These are phyloP conservation scores for Drosophila burlai DNA, from an alignment of 1,140 invertebrate genomes.

Conservation along the genomic window DNA sequence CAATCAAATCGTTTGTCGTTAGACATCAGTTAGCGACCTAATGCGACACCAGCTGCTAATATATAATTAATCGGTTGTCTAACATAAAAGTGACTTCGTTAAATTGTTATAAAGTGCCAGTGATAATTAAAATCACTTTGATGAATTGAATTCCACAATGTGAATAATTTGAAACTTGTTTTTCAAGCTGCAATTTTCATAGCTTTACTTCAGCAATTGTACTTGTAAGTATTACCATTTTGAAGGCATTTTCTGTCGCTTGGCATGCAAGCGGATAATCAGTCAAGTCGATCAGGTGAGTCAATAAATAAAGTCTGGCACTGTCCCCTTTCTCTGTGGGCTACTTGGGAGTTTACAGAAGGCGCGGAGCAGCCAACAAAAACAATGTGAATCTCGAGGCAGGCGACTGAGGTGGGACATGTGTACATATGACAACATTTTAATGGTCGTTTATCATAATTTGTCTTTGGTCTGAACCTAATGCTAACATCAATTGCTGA, in stretches of 20 bases:
- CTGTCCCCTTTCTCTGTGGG: not conserved
- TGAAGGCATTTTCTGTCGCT: constrained; percentile 31
- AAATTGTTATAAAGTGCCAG: not conserved
- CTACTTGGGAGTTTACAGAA: constrained; percentile 12
- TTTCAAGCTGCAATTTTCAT: constrained; percentile 7
- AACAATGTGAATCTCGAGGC: constrained; percentile 24
- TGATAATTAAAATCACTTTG: constrained; percentile 8
- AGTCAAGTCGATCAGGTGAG: constrained; percentile 79
- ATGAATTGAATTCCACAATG: constrained; percentile 2
- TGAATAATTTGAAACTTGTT: constrained; percentile 15
- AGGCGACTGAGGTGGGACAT: constrained; percentile 46
- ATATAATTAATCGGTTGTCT: not conserved
- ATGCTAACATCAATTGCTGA: constrained; percentile 65
- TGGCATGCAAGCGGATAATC: constrained; percentile 78
- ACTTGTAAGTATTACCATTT: constrained; percentile 24
- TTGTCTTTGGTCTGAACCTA: constrained; percentile 58
- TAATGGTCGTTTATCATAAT: constrained; percentile 77
- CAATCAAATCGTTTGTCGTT: too few species aligned
- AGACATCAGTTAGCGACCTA: not conserved
- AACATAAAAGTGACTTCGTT: constrained; percentile 7
- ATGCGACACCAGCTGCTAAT: not conserved
- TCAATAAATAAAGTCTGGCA: constrained; percentile 74
- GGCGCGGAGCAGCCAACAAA: constrained; percentile 14
- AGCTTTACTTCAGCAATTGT: constrained; percentile 22
- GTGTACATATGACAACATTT: constrained; percentile 80